Evolutionary conservation across 2,797 vertebrate genomes (phyloP), one percentile per base, ranked within the genome.

Genomic region (Pseudocheirus occidentalis): DNA sequence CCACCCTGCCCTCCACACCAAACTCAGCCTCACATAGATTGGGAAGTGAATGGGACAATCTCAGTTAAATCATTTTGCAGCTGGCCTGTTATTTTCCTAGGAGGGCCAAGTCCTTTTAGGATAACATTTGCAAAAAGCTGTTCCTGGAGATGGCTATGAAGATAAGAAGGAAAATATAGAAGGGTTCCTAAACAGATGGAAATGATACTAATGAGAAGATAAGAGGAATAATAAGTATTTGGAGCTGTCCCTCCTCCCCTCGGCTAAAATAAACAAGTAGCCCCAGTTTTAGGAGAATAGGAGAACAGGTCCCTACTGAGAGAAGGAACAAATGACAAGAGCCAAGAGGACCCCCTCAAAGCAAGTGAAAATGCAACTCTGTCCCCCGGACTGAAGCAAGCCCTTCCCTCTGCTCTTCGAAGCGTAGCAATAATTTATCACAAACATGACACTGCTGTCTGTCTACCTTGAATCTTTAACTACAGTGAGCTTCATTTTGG

Each of bases 211-310:
- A 24, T 0, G 0, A 28, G 40, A 58, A 97, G 97, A 96, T 97
- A 98, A 97, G 96, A 96, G 31, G 53, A 97, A 97, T 91, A 97
- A 97, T 92, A 94, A 93, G 89, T 81, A 96, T 96, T 97, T 92
- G 96, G 93, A 95, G 91, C 94, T 87, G 94, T n/a, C n/a, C n/a
- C n/a, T n/a, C n/a, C n/a, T n/a, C n/a, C 53, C 90, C 94, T n/a
- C 1, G 93, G 46, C 55, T 95, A 97, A 98, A 92, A 97, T 97
- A 96, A 97, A 97, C 95, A 97, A 92, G 50, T 52, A 94, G 73
- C 12, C 93, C 73, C 53, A n/a, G 94, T 11, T 2, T 21, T 66
- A 46, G 0, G 1, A 52, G 53, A 57, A 46, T 66, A 46, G 0
- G 1, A 52, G 53, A 57, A 46, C 91, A 94, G 87, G 96, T 93